A percentile compares a stretch with the other conserved stretches of the same genome.
These are phyloP conservation scores for Pholis gunnellus DNA, from an alignment of 2,113 vertebrate species.

Conservation along the genomic window DNA sequence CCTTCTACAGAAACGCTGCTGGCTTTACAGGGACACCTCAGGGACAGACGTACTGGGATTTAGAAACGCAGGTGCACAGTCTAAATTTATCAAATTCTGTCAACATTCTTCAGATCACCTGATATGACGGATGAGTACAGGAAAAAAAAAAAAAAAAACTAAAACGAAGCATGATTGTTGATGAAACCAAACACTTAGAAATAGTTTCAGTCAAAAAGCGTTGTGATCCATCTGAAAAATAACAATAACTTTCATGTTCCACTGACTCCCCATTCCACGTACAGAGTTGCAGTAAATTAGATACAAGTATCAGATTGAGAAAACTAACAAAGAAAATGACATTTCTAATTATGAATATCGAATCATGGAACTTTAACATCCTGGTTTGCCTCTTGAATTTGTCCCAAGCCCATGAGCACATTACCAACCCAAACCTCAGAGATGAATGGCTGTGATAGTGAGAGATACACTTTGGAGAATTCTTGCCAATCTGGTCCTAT, in stretches of 20 bases:
- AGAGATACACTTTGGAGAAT: constrained; percentile 5
- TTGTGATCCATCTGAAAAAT: not conserved
- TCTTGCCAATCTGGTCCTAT: not conserved
- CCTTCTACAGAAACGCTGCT: not conserved
- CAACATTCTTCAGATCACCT: constrained; percentile 14
- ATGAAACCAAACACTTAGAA: constrained; percentile 16
- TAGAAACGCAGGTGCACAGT: constrained; percentile 14
- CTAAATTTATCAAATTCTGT: constrained; percentile 4
- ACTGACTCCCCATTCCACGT: constrained; percentile 10
- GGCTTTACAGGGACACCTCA: constrained; percentile 14
- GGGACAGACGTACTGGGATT: constrained; percentile 9
- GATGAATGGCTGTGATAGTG: constrained; percentile 15
- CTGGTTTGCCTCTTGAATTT: constrained; percentile 9
- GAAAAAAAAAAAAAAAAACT: not conserved
- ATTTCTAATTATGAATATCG: not conserved
- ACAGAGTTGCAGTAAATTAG: not conserved
- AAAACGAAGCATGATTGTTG: not conserved
- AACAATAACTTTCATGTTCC: constrained; percentile 1
- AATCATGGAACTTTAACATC: constrained; percentile 5
- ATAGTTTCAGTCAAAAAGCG: not conserved
- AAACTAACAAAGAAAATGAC: not conserved
- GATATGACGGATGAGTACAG: constrained; percentile 51
- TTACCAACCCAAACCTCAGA: not conserved
- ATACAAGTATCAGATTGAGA: constrained; percentile 1
- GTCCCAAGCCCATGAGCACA: not conserved